Percentiles rank a stretch among this genome's conserved stretches.
phyloP scores from a whole-genome alignment of 2,113 vertebrate genomes.

The Nasalis larvatus region DNA sequence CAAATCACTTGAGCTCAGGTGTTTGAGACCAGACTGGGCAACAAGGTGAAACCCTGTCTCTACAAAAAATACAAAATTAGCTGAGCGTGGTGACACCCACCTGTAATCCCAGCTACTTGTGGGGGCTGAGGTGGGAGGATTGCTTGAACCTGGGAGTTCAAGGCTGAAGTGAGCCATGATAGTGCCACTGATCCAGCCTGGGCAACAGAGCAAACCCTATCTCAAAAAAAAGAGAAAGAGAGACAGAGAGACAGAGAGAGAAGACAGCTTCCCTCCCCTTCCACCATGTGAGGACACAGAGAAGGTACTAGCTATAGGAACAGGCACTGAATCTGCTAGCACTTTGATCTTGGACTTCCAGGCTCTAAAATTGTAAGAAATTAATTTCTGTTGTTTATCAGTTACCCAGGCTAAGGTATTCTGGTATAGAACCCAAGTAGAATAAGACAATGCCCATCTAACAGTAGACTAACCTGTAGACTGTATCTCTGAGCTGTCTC shows the following conservation, averaged over 20 bases:
- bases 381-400: not conserved
- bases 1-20: no score
- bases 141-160: no score
- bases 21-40: no score
- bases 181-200: no score
- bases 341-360: not conserved
- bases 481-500: not conserved
- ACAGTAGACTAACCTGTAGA: not conserved
- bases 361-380: not conserved
- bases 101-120: no score
- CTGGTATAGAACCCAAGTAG: not conserved
- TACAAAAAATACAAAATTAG: no score
- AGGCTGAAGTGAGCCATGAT: no score
- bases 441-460: not conserved
- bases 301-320: not conserved
- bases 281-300: not conserved
- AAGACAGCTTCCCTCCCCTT: not conserved
- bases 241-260: not conserved
- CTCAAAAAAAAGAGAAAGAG: no score
- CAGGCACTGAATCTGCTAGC: not conserved
- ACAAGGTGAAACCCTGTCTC: no score
- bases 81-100: no score
- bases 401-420: not conserved
- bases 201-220: no score
- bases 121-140: no score